Conservation (phyloP, 2,888 invertebrate genomes). For the Xestia ashworthii region DNA sequence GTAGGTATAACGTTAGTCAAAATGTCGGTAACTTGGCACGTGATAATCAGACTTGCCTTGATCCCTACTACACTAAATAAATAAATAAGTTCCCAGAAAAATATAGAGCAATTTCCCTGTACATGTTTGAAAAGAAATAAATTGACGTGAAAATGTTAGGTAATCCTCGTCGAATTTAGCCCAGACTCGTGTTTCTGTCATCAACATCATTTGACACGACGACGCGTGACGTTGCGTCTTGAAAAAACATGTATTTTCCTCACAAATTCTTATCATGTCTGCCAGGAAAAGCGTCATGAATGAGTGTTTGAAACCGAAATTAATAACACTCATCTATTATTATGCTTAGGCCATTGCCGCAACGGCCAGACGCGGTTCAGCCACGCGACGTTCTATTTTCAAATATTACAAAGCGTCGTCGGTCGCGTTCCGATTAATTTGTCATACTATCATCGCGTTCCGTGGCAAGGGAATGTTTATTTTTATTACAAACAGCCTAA, state of each 20-base stretch:
- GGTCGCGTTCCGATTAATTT: conserved; percentile 81
- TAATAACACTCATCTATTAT: conserved; percentile 49
- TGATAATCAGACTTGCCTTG: not conserved
- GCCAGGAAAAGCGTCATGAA: conserved; percentile 40
- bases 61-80: too few species aligned
- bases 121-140: conserved; percentile 8
- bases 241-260: conserved; percentile 41
- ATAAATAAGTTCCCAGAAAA: conserved; percentile 3
- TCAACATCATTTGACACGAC: conserved; percentile 49
- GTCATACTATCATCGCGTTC: conserved; percentile 81
- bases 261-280: conserved; percentile 38
- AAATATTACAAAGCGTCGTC: conserved; percentile 76
- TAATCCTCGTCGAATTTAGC: conserved; percentile 46
- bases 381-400: conserved; percentile 79
- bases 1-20: not conserved
- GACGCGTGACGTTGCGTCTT: conserved; percentile 36
- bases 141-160: conserved; percentile 21
- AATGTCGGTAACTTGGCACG: not conserved
- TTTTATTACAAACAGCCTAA: conserved; percentile 78
- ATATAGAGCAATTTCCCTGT: conserved; percentile 5
- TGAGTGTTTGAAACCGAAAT: conserved; percentile 40
- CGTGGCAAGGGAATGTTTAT: conserved; percentile 74
- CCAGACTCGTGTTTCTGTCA: conserved; percentile 54
- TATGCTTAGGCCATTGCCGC: conserved; percentile 49
- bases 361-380: conserved; percentile 60